Base-by-base conservation (phyloP, 2,888 invertebrate genomes). In the Kuschelorhynchus macadamiae region DNA sequence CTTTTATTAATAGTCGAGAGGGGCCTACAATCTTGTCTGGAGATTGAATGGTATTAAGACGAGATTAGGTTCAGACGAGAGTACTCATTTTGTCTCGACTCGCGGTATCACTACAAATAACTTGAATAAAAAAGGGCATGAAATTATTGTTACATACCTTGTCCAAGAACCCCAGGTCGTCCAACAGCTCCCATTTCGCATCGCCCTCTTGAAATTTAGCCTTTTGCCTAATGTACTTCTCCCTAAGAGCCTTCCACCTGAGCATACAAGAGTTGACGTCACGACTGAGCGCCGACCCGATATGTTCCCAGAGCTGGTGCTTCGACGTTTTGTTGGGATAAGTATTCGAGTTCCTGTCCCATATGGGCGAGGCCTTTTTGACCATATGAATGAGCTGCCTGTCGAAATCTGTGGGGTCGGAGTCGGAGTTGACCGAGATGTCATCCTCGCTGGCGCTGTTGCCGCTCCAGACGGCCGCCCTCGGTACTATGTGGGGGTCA, bases 221-320 rank as follows among this genome's bases (percentile, higher is more conserved):
- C 50, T 76, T 79, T 67, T 80, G 78, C 16, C 79, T 64, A 21
- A 80, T 79, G 62, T 80, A 80, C 59, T 80, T 80, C 60, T 80
- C 80, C 46, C 79, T 69, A 30, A 80, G 63, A 8, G 76, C 79
- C 68, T 80, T 80, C 80, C 80, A 80, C 11, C 78, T 62, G 32
- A 77, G 55, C 73, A 77, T 76, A 65, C 80, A 80, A 33, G 71
- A 60, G 47, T 74, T 74, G 2, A 73, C 65, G 56, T 79, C 77
- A 30, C 72, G 62, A 36, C 77, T 75, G 32, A 80, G 57, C 12
- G 67, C 72, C 20, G 72, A 57, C 3, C 76, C 75, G 39, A 80
- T 77, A 1, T 63, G 67, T 41, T 73, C 71, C 80, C 80, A 80
- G 7, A 79, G 60, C 60, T 78, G 74, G 47, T 72, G 72, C 61